A percentile compares a stretch with the other conserved stretches of the same genome.
These are phyloP conservation scores for Beris chalybata DNA, from an alignment of 2,888 invertebrate species.

Conservation along the genomic window DNA sequence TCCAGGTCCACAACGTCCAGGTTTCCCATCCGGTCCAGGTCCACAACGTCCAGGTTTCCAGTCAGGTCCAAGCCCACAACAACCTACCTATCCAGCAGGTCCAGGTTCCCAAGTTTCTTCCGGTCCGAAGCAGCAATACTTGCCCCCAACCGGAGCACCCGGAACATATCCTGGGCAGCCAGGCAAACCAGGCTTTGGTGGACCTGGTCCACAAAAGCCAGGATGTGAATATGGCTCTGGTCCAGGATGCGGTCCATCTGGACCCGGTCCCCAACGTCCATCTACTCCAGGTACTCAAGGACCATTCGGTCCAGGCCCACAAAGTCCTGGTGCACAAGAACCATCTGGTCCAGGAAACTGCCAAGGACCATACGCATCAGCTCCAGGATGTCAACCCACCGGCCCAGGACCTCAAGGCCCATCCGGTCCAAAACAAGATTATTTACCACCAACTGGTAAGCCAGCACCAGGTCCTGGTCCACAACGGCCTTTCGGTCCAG, in stretches of 20 bases:
- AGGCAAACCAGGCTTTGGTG: background rate
- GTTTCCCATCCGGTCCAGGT: background rate
- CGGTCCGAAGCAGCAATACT: background rate
- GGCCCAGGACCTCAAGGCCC: constrained; percentile 7
- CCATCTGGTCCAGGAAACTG: constrained; percentile 5
- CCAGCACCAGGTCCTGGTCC: constrained; percentile 38
- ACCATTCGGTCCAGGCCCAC: background rate
- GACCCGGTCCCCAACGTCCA: background rate
- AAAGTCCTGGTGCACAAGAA: background rate
- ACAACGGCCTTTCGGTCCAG: constrained; percentile 20
- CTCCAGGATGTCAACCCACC: constrained; percentile 6
- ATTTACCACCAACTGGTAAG: constrained; percentile 16
- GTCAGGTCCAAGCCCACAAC: constrained; percentile 5
- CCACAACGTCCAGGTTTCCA: background rate
- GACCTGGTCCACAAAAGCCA: constrained; percentile 3
- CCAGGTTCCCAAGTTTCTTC: background rate
- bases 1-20: background rate
- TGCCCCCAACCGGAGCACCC: background rate
- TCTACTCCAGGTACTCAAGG: background rate
- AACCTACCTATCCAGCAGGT: background rate
- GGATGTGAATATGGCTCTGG: background rate
- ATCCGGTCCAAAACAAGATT: background rate
- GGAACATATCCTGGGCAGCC: background rate
- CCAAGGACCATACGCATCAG: background rate
- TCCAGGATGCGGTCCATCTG: background rate